These are phyloP conservation scores for Peromyscus maniculatus DNA, from an alignment of 2,113 vertebrate species.

Conservation along the genomic window DNA sequence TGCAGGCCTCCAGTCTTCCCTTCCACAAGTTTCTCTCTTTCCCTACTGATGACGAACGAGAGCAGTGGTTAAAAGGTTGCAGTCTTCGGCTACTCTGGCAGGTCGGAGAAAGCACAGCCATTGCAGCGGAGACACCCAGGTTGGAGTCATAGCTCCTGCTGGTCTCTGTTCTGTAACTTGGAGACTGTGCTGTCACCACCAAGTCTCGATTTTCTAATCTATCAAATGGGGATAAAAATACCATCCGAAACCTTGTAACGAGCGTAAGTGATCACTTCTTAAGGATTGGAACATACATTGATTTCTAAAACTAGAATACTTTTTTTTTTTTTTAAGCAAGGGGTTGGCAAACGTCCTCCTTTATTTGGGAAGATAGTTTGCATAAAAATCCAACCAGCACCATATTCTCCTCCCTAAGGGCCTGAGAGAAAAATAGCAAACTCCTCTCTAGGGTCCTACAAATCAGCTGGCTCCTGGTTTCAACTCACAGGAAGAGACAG, in stretches of 20 bases:
- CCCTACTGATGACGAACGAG: neutral
- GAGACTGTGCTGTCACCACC: neutral
- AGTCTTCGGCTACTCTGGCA: rapidly evolving
- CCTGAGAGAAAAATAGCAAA: constrained; percentile 5
- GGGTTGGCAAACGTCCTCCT: neutral
- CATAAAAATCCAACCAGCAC: constrained; percentile 26
- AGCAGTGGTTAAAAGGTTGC: neutral
- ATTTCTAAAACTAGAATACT: constrained; percentile 46
- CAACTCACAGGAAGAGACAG: neutral
- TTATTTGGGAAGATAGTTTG: constrained; percentile 34
- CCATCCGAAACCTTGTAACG: neutral
- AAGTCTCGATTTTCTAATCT: neutral
- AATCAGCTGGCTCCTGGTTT: neutral
- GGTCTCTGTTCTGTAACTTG: neutral
- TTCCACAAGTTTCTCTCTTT: neutral
- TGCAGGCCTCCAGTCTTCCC: neutral
- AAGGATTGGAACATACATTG: neutral
- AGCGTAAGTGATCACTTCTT: neutral
- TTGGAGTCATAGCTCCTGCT: neutral
- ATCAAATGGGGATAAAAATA: constrained; percentile 28
- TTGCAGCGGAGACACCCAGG: neutral
- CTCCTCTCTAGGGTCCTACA: neutral
- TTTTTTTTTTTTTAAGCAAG: constrained; percentile 42
- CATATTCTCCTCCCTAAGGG: constrained; percentile 25
- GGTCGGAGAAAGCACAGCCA: neutral